Evolutionary conservation across 92 coral and sea anemone genomes (phyloP), one percentile per base, ranked within the genome.

Genomic region (Desmophyllum pertusum): DNA sequence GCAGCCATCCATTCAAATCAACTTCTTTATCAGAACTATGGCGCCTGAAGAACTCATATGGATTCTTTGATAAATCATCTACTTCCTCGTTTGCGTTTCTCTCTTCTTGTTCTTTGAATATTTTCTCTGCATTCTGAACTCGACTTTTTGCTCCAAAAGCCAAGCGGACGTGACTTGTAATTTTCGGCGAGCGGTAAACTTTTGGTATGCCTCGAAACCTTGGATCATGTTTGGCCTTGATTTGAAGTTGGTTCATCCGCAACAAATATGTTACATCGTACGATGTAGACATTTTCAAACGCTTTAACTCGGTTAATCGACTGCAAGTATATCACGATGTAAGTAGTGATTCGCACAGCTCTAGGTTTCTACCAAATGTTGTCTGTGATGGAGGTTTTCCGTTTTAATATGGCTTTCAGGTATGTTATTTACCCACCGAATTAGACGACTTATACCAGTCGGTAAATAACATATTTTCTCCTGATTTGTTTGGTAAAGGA

Each of bases 1-100:
- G 57, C 15, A 38, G 5, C 78, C 93, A 84, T 14, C 73, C 88
- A 10, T 79, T 86, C 43, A 89, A 43, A 59, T 83, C 88, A 33
- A 93, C 35, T 17, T 84, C 73, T 9, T 45, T 45, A 31, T 51
- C 74, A 36, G 68, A 83, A 40, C 85, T 70, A 27, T 87, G 86
- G 33, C 70, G 76, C 75, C 86, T 83, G 62, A 93, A 89, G 52
- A 67, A 89, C 45, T 59, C 87, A 29, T 83, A 81, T 25, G 93
- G 93, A 84, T 92, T n/a, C n/a, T n/a, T 93, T 15, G 96, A 86
- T 50, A 79, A 81, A 19, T 92, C 98, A 4, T 45, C 29, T 40
- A 36, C 78, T n/a, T n/a, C n/a, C n/a, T n/a, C n/a, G 33, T 31
- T 65, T 36, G 21, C 50, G 62, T 41, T 19, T 45, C 6, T 37